Conservation (phyloP, 2,113 vertebrate species). For the Python bivittatus region DNA sequence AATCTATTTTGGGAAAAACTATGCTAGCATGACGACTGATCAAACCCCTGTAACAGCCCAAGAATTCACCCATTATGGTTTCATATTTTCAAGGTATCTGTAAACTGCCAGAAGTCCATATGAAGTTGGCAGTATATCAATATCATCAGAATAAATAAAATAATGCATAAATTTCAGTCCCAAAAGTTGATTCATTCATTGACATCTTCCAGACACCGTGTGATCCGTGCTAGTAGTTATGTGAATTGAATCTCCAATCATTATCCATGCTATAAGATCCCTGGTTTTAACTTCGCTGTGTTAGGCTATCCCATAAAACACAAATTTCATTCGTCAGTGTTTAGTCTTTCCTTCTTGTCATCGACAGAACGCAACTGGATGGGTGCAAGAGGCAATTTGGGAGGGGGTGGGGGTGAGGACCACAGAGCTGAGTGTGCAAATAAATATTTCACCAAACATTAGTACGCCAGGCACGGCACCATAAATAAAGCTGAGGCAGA, state of each 20-base stretch:
- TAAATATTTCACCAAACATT: conserved; percentile 72
- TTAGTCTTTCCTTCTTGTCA: neutral
- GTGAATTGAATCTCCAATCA: neutral
- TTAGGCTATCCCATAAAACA: conserved; percentile 34
- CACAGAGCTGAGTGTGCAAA: conserved; percentile 53
- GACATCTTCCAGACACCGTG: no score
- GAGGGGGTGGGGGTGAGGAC: conserved; percentile 15
- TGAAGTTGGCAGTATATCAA: no score
- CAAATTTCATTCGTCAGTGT: conserved; percentile 42
- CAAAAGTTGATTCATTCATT: no score
- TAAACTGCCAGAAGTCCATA: no score
- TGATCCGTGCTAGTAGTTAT: neutral
- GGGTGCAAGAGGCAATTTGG: conserved; percentile 48
- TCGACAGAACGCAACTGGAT: conserved; percentile 56
- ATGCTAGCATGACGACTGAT: no score
- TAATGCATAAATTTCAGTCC: no score
- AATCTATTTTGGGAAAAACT: no score
- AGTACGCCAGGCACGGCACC: conserved; percentile 57
- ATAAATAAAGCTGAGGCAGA: conserved; percentile 64
- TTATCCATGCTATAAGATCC: neutral
- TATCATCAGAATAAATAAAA: no score
- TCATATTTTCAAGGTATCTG: no score
- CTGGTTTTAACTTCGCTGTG: neutral
- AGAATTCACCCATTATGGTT: no score
- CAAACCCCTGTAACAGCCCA: no score